phyloP scores from a whole-genome alignment of 2,797 vertebrate genomes.

The Stomatorhinus walkeri region DNA sequence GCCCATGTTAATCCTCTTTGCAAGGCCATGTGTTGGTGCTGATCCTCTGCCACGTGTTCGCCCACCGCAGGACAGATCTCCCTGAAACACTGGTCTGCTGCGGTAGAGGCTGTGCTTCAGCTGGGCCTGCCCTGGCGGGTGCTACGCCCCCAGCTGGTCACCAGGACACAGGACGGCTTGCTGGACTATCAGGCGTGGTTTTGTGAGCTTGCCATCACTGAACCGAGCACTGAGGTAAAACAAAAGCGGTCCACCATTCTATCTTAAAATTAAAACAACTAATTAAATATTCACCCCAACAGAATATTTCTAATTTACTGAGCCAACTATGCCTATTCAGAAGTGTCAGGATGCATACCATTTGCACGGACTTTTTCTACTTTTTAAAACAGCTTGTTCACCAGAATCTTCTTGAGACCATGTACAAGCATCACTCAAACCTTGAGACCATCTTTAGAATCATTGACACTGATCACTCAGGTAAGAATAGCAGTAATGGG shows the following conservation, averaged over 20 bases:
- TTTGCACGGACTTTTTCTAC: background rate
- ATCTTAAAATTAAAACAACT: background rate
- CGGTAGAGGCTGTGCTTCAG: slow-evolving; percentile 67
- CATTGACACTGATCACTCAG: slow-evolving; percentile 87
- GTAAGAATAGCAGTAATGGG: slow-evolving; percentile 47
- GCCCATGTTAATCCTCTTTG: background rate
- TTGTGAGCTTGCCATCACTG: slow-evolving; percentile 65
- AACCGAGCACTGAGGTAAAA: slow-evolving; percentile 64
- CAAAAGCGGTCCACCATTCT: background rate
- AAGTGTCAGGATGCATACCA: background rate
- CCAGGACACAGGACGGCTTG: slow-evolving; percentile 38
- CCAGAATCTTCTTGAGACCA: slow-evolving; percentile 76
- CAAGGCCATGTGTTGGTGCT: background rate
- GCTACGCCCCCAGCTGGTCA: slow-evolving; percentile 74
- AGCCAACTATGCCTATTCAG: background rate
- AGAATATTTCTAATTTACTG: background rate
- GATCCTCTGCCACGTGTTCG: background rate
- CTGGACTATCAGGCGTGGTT: slow-evolving; percentile 81
- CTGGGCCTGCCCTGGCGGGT: slow-evolving; percentile 83
- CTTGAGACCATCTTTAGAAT: slow-evolving; percentile 90
- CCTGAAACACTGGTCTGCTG: slow-evolving; percentile 73
- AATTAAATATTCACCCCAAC: background rate
- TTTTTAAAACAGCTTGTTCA: slow-evolving; percentile 55
- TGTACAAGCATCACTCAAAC: slow-evolving; percentile 85
- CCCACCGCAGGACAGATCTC: slow-evolving; percentile 62